Base-by-base conservation (phyloP, 2,113 vertebrate species). In the Cynopterus brachyotis region DNA sequence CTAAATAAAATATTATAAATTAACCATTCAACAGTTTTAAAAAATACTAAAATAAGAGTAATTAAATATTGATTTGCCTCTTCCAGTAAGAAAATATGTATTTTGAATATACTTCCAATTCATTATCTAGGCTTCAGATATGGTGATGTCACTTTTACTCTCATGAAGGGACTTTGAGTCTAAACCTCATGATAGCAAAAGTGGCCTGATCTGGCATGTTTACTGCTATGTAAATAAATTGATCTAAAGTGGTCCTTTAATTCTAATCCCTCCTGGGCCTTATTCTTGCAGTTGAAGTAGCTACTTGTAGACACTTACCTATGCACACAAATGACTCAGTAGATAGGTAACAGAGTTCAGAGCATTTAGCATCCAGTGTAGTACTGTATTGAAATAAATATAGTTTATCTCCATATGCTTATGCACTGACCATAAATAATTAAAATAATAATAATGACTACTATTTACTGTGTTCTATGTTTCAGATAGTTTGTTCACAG, bases 31-130 rank as follows among this genome's bases (percentile, higher is more conserved):
- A 50, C 8, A 42, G n/a, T 59, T 95, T 75, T 83, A 91, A 59
- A 90, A 92, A 22, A 60, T 62, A 78, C 12, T 24, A 70, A 91
- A 75, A 55, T 13, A 64, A 81, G 11, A 40, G 26, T 89, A 86
- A 60, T 92, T 97, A 92, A 81, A 90, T 73, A 75, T 22, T 69
- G 5, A 94, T 62, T 95, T 83, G 3, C 12, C 16, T 94, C 30
- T 72, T 81, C 32, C 30, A 85, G 6, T 87, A 96, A 69, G 24
- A 91, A 88, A 30, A 94, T 47, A 75, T 3, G 5, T 50, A 45
- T 59, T 78, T 96, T 75, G 24, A 79, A 85, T 80, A 62, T n/a
- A 79, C 42, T 83, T 82, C 9, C 64, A 90, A 10, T 24, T 1
- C 2, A 79, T 84, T 26, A 47, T 26, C 79, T 67, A 72, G 45